Conservation (phyloP, 2,113 vertebrate genomes). For the Mustela lutreola region DNA sequence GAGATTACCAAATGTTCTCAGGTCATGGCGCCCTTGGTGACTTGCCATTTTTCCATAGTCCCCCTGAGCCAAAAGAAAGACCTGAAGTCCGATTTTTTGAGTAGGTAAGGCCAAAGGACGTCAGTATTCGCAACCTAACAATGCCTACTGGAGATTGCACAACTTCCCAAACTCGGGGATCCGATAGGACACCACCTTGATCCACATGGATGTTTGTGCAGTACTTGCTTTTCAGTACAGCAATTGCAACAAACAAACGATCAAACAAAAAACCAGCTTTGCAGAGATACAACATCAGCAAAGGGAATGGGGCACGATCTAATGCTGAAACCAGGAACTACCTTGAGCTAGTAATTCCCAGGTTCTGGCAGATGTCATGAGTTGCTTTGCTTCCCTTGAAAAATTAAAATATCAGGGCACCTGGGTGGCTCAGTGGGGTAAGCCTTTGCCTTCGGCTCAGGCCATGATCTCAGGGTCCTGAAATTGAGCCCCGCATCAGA, state of each 20-base stretch:
- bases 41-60: constrained; percentile 11
- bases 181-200: neutral
- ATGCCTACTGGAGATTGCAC: neutral
- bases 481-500: no score
- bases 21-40: neutral
- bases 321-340: neutral
- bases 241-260: neutral
- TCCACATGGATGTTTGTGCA: neutral
- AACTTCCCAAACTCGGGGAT: neutral
- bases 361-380: neutral
- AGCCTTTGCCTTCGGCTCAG: no score
- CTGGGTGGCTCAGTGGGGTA: no score
- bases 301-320: neutral
- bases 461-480: no score
- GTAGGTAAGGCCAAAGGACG: neutral
- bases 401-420: neutral
- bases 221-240: neutral
- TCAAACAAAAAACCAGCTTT: neutral
- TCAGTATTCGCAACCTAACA: neutral
- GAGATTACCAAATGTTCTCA: neutral
- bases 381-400: neutral
- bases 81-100: neutral
- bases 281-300: neutral
- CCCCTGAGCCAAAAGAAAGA: neutral
- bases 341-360: neutral